phyloP scores from a whole-genome alignment of 2,113 vertebrate genomes.

The Chlamydotis undulata region DNA sequence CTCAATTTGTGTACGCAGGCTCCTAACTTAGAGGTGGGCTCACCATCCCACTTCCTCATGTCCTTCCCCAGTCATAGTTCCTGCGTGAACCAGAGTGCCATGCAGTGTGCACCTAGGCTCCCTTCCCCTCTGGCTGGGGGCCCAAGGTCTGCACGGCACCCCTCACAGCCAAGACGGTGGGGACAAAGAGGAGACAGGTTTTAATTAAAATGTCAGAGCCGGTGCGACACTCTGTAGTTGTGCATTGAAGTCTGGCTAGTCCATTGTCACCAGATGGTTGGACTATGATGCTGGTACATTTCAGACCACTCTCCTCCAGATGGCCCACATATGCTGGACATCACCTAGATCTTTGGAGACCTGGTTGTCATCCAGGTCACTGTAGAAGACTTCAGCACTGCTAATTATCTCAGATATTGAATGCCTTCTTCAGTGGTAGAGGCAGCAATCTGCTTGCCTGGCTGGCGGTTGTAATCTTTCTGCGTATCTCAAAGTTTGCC shows the following conservation, averaged over 20 bases:
- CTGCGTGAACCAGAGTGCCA: not conserved
- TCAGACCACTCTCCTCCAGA: accelerated
- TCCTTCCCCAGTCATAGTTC: no score
- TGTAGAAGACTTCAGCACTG: not conserved
- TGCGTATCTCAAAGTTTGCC: not conserved
- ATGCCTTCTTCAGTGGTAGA: not conserved
- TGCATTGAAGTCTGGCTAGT: not conserved
- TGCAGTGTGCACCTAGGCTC: accelerated
- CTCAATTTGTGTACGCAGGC: not conserved
- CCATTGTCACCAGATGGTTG: not conserved
- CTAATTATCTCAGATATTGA: not conserved
- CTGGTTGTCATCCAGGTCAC: not conserved
- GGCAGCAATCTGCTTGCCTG: not conserved
- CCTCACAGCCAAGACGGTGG: not conserved
- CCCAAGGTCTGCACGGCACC: not conserved
- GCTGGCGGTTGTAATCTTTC: not conserved
- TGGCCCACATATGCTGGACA: not conserved
- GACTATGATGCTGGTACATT: not conserved
- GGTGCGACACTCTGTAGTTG: not conserved
- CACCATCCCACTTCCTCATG: no score
- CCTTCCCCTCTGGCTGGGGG: not conserved
- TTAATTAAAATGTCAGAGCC: not conserved
- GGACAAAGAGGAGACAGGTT: not conserved
- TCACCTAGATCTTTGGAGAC: not conserved
- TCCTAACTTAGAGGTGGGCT: not conserved